phyloP scores from a whole-genome alignment of 2,888 invertebrate species.

The Prostheceraeus crozeri region DNA sequence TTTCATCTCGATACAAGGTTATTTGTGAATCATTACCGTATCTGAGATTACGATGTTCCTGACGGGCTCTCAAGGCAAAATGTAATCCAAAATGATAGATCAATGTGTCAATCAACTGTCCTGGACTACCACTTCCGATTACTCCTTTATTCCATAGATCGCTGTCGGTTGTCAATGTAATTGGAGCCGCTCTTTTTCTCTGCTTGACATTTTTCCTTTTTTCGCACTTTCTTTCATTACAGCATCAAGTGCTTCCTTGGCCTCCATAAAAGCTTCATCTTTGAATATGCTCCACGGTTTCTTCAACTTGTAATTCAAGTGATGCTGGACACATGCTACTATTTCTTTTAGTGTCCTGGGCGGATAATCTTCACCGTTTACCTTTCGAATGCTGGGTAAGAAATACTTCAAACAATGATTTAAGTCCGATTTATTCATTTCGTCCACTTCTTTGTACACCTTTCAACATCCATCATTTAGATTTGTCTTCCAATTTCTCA shows the following conservation, averaged over 20 bases:
- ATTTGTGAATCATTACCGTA: no score
- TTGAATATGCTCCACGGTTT: not conserved
- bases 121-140: not conserved
- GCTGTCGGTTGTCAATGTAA: not conserved
- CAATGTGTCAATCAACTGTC: constrained; percentile 25
- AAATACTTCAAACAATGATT: constrained; percentile 20
- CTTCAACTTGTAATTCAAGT: constrained; percentile 15
- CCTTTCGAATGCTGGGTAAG: not conserved
- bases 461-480: constrained; percentile 13
- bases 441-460: constrained; percentile 4
- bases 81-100: constrained; percentile 21
- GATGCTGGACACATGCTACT: constrained; percentile 1
- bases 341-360: constrained; percentile 15
- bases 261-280: constrained; percentile 9
- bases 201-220: not conserved
- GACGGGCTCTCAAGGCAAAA: constrained; percentile 15
- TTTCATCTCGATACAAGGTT: no score
- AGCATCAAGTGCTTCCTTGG: constrained; percentile 7
- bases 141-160: constrained; percentile 2
- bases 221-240: not conserved
- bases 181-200: constrained; percentile 9
- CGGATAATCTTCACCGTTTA: constrained; percentile 3
- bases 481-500: constrained; percentile 7
- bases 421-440: constrained; percentile 1
- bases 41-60: constrained; percentile 26